Base-by-base conservation (phyloP, 1,140 invertebrate genomes). In the Drosophila ercepeae region DNA sequence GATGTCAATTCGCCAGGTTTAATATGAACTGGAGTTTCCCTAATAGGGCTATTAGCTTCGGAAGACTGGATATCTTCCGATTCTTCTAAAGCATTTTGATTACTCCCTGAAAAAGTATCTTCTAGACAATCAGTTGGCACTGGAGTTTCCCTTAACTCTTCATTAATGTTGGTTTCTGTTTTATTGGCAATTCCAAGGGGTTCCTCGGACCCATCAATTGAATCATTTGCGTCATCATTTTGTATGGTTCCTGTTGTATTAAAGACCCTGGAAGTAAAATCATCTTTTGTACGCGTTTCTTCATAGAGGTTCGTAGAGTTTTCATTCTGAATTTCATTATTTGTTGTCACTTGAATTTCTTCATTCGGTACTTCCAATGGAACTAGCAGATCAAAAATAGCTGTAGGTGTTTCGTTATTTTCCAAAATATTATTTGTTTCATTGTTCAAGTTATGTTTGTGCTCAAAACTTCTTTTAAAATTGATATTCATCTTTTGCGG, bases 401-500 rank as follows among this genome's bases (percentile, higher is more conserved):
- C 8, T 32, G 29, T 3, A 9, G 9, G 11, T 8, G 13, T 29
- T 29, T 29, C 8, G 7, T 9, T 49, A 14, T 19, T 11, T 16
- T 39, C 6, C 9, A 3, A 9, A 18, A 18, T 6, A 4, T 25
- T 64, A 11, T 29, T 7, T 50, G 2, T 7, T 0, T 4, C 0
- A 11, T 7, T 25, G 16, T 0, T 14, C 8, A 25, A 7, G n/a
- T 1, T 13, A 0, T n/a, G 11, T n/a, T 46, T 39, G 11, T 39
- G 29, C 16, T 51, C 14, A 13, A 13, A 3, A 3, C 32, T 5
- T 16, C 39, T 1, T 29, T 51, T 39, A 34, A 78, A 59, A 14
- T 14, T 27, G n/a, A 81, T 36, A 41, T 39, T 29, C 2, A 53
- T 60, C 29, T 52, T 81, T 34, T 79, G 58, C 13, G 71, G 51